These are phyloP conservation scores for Gymnocheta viridis DNA, from an alignment of 2,888 invertebrate genomes.

Conservation along the genomic window DNA sequence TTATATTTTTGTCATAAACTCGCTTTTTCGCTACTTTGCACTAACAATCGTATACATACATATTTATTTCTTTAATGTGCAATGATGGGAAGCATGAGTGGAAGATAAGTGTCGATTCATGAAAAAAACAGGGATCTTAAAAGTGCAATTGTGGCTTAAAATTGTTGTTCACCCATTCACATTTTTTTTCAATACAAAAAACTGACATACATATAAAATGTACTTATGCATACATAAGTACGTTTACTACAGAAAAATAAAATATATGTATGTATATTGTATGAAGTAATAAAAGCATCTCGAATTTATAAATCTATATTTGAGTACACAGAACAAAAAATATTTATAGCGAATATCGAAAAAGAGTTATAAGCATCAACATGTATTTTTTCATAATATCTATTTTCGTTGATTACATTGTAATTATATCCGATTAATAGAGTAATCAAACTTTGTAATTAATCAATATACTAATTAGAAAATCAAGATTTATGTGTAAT, in stretches of 20 bases:
- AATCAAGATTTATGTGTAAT: no score
- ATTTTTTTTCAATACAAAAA: not conserved
- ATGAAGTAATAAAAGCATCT: conserved; percentile 55
- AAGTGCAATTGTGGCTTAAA: conserved; percentile 64
- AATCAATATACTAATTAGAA: no score
- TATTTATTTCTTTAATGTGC: not conserved
- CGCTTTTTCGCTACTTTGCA: not conserved
- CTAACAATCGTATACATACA: not conserved
- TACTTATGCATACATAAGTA: no score
- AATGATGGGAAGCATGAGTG: conserved; percentile 8
- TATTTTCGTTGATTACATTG: no score
- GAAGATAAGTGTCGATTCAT: conserved; percentile 38
- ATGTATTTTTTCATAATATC: no score
- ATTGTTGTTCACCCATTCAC: conserved; percentile 20
- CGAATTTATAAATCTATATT: conserved; percentile 36
- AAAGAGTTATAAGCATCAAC: no score
- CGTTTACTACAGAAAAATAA: not conserved
- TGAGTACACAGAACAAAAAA: conserved; percentile 19
- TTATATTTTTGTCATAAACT: conserved; percentile 6
- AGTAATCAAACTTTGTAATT: no score
- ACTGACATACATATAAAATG: not conserved
- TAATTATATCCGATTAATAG: no score
- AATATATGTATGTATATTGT: conserved; percentile 36
- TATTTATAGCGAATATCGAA: not conserved
- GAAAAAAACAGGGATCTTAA: conserved; percentile 47